These are phyloP conservation scores for Archaeoteleia sp. DNA, from an alignment of 2,888 invertebrate genomes.

Conservation along the genomic window DNA sequence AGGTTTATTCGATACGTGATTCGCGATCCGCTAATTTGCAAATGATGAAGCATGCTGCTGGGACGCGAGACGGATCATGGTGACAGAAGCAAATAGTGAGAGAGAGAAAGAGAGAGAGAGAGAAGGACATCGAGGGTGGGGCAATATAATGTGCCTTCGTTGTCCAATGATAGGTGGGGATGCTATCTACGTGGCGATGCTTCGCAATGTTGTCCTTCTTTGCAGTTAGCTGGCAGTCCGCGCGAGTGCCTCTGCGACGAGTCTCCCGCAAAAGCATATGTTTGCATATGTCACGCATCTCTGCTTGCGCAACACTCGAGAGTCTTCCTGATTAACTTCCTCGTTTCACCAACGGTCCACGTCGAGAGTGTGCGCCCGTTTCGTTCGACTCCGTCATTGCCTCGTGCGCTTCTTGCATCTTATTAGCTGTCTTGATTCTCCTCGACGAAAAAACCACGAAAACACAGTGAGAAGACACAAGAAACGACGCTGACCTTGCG, in stretches of 20 bases:
- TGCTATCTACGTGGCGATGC: conserved; percentile 40
- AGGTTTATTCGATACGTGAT: too few relatives aligned
- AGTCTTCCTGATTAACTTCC: background rate
- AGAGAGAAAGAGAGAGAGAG: background rate
- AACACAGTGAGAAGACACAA: too few relatives aligned
- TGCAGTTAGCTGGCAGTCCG: conserved; percentile 20
- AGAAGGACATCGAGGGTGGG: background rate
- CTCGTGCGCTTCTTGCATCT: too few relatives aligned
- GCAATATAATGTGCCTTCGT: too few relatives aligned
- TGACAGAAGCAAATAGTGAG: too few relatives aligned
- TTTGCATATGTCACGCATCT: background rate
- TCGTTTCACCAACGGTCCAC: background rate
- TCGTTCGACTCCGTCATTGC: too few relatives aligned
- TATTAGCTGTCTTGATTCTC: too few relatives aligned
- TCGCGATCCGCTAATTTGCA: too few relatives aligned
- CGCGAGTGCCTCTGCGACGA: conserved; percentile 8
- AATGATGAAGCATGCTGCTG: too few relatives aligned
- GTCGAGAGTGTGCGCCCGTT: too few relatives aligned
- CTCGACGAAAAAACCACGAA: too few relatives aligned
- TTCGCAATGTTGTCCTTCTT: conserved; percentile 17
- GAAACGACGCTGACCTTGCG: background rate
- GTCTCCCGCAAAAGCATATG: background rate
- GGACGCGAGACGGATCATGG: too few relatives aligned
- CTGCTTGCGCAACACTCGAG: background rate
- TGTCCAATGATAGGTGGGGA: conserved; percentile 18